Conservation (phyloP, 2,888 invertebrate genomes). For the Drosophila buzzatii region DNA sequence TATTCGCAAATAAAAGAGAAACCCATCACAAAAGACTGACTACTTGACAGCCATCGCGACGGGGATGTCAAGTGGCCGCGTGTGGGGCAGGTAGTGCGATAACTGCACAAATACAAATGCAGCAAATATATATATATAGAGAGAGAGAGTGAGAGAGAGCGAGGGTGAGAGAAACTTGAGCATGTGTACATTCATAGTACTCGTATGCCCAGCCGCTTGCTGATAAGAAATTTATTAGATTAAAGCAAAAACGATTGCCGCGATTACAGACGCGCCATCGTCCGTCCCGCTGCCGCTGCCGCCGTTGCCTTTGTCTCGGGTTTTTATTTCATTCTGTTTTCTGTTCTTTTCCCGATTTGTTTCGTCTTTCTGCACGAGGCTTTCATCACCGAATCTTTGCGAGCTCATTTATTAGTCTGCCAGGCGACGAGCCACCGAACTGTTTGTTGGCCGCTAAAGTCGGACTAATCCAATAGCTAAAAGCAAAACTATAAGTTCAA, state of each 20-base stretch:
- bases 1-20: constrained; percentile 16
- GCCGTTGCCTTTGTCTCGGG: constrained; percentile 21
- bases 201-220: constrained; percentile 42
- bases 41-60: constrained; percentile 40
- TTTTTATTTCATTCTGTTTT: constrained; percentile 18
- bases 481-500: constrained; percentile 4
- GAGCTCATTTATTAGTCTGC: constrained; percentile 64
- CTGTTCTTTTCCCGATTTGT: constrained; percentile 43
- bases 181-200: constrained; percentile 14
- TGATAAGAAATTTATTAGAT: constrained; percentile 82
- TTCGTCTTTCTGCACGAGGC: constrained; percentile 45
- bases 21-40: constrained; percentile 38
- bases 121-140: constrained; percentile 9
- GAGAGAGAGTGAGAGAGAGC: background rate
- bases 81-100: constrained; percentile 55
- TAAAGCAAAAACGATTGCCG: constrained; percentile 72
- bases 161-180: background rate
- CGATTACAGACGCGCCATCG: constrained; percentile 62
- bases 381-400: constrained; percentile 49
- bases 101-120: constrained; percentile 31
- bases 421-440: constrained; percentile 55
- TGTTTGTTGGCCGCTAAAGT: constrained; percentile 44
- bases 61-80: constrained; percentile 43
- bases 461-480: constrained; percentile 15
- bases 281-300: too few relatives aligned